A percentile compares a stretch with the other conserved stretches of the same genome.
These are phyloP conservation scores for Rhopalosiphum padi DNA, from an alignment of 1,140 invertebrate genomes.

Conservation along the genomic window DNA sequence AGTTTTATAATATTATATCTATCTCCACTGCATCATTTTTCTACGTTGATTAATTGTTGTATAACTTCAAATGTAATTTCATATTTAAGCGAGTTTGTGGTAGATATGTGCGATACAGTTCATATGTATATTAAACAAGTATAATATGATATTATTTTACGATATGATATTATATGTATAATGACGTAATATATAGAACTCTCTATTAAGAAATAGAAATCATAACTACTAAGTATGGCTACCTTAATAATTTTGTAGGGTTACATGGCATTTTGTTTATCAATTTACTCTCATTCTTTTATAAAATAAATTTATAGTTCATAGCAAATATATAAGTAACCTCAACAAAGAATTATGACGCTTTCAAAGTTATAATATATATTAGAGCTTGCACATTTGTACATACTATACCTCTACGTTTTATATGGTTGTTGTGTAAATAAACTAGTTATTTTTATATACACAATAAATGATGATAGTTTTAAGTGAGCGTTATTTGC, in stretches of 20 bases:
- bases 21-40: neutral
- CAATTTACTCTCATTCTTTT: neutral
- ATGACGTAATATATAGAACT: conserved; percentile 33
- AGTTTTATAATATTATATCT: neutral
- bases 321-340: neutral
- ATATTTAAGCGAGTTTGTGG: conserved; percentile 1
- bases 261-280: neutral
- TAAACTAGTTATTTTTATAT: neutral
- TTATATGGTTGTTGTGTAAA: neutral
- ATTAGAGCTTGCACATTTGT: neutral
- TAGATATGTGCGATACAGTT: neutral
- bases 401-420: neutral
- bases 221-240: neutral
- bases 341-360: neutral
- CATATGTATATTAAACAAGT: neutral
- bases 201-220: conserved; percentile 39
- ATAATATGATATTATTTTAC: conserved; percentile 33
- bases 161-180: neutral
- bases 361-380: neutral
- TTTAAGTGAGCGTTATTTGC: too few species aligned
- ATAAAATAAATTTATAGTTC: neutral
- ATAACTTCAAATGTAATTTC: neutral
- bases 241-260: neutral
- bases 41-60: neutral
- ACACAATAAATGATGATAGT: neutral